These are phyloP conservation scores for Galeopsomyia nigrocyanea DNA, from an alignment of 2,888 invertebrate species.

Conservation along the genomic window DNA sequence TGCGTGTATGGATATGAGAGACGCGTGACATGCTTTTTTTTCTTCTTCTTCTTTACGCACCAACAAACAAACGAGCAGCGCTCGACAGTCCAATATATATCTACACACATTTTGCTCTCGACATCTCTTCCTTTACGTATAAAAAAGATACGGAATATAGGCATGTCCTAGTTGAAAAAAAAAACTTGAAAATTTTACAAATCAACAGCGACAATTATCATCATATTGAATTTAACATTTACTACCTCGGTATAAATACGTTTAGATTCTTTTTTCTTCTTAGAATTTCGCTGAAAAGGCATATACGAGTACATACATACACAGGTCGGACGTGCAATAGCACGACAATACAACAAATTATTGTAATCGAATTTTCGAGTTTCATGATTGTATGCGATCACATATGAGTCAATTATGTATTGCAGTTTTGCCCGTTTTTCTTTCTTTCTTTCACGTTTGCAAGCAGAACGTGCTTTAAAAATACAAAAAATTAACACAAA, in stretches of 20 bases:
- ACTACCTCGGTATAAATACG: conserved; percentile 14
- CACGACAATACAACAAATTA: background rate
- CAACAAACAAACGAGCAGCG: conserved; percentile 39
- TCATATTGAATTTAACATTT: background rate
- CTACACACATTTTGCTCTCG: background rate
- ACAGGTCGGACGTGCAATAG: background rate
- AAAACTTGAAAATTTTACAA: background rate
- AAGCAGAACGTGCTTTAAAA: background rate
- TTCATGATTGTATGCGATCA: background rate
- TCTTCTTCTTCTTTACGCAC: conserved; percentile 18
- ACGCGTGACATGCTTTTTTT: no score
- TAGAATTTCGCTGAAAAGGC: conserved; percentile 37
- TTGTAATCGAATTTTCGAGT: conserved; percentile 7
- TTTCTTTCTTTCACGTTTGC: background rate
- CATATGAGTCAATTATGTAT: conserved; percentile 16
- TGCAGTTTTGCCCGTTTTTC: conserved; percentile 10
- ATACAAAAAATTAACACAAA: background rate
- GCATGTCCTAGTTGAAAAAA: conserved; percentile 28
- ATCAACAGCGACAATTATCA: conserved; percentile 1
- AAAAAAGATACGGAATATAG: conserved; percentile 40
- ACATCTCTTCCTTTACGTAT: conserved; percentile 30
- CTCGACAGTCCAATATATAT: background rate
- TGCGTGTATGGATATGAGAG: no score
- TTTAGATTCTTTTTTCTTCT: conserved; percentile 17
- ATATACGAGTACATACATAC: conserved; percentile 13